Conservation (phyloP, 2,113 vertebrate genomes). For the Ceyx cyanopectus region DNA sequence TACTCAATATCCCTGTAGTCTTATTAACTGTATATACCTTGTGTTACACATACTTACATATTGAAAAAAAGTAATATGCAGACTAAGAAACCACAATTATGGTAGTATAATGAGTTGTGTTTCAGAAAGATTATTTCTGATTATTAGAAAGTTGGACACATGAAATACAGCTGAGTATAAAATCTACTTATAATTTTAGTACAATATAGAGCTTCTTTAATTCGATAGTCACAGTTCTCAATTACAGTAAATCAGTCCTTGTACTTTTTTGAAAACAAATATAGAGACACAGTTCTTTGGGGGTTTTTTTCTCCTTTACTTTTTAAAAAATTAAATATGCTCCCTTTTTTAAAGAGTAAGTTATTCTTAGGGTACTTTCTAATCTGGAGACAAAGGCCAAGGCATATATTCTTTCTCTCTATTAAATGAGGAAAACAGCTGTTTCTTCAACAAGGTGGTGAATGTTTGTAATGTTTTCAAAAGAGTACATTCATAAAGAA, state of each 20-base stretch:
- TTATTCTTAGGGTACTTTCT: not conserved
- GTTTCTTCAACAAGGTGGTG: not conserved
- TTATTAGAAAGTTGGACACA: not conserved
- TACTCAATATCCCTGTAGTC: not conserved
- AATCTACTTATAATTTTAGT: not conserved
- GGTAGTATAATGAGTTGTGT: not conserved
- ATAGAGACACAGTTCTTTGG: not conserved
- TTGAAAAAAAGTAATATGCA: not conserved
- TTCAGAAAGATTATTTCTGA: not conserved
- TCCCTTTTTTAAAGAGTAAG: not conserved
- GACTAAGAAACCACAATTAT: not conserved
- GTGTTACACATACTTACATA: not conserved
- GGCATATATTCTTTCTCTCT: not conserved
- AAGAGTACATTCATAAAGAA: not conserved
- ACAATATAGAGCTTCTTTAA: not conserved
- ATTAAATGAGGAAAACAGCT: not conserved
- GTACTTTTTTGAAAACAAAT: not conserved
- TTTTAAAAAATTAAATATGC: not conserved
- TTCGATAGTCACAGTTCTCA: not conserved
- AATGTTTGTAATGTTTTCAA: conserved; percentile 36
- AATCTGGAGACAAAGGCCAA: not conserved
- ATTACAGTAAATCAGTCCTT: not conserved
- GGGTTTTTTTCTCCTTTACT: too few relatives aligned
- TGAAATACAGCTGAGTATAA: not conserved
- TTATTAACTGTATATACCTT: not conserved